Evolutionary conservation across 2,113 vertebrate species (phyloP).

Genomic region (Meleagris gallopavo): DNA sequence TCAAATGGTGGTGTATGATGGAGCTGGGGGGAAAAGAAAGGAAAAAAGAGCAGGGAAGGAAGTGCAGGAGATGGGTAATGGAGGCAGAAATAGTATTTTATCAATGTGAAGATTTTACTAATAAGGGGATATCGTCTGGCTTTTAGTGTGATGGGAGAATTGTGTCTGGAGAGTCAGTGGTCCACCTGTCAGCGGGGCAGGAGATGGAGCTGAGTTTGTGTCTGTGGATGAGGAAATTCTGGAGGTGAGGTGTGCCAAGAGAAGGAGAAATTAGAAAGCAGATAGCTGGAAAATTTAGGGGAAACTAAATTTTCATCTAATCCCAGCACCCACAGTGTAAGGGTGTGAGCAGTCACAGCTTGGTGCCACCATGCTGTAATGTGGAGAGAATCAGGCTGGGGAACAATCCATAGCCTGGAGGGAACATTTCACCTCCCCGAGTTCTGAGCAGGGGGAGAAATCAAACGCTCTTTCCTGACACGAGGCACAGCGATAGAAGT

Average conservation of each 20-base stretch:
- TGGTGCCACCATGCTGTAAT: not conserved
- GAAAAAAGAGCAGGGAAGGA: not conserved
- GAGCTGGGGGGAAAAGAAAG: not conserved
- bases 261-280: too few relatives aligned
- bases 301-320: too few relatives aligned
- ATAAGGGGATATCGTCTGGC: not conserved
- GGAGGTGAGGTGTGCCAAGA: not conserved
- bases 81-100: not conserved
- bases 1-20: not conserved
- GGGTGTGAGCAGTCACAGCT: not conserved
- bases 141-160: not conserved
- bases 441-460: not conserved
- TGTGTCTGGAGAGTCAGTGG: not conserved
- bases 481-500: not conserved
- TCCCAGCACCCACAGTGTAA: too few relatives aligned
- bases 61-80: not conserved
- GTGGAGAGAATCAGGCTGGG: fast-evolving
- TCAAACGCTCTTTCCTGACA: not conserved
- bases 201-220: not conserved
- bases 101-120: not conserved
- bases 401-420: not conserved
- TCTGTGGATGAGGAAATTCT: not conserved
- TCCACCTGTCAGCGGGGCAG: not conserved
- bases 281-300: too few relatives aligned
- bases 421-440: not conserved